A percentile compares a stretch with the other conserved stretches of the same genome.
These are phyloP conservation scores for Rattus norvegicus DNA, from an alignment of 2,113 vertebrate genomes.

Conservation along the genomic window GRCr8 NC_086020.1:58854501-58855000, in stretches of 20 bases:
- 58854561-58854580: neutral
- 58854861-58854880: neutral
- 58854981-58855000: neutral
- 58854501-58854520: neutral
- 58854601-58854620: neutral
- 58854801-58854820: neutral
- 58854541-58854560: neutral
- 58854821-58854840: constrained; percentile 36
- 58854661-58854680: neutral
- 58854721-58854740: neutral
- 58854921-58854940: neutral
- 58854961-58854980: neutral
- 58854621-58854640: neutral
- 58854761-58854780: neutral
- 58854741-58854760: neutral
- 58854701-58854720: neutral
- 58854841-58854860: neutral
- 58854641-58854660: neutral
- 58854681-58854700: neutral
- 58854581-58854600: neutral
- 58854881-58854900: constrained; percentile 14
- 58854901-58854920: neutral
- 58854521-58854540: neutral
- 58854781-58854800: neutral
- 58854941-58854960: neutral